These are phyloP conservation scores for Xestoiulus laeticollis DNA, from an alignment of 2,888 invertebrate species.

Conservation along the genomic window DNA sequence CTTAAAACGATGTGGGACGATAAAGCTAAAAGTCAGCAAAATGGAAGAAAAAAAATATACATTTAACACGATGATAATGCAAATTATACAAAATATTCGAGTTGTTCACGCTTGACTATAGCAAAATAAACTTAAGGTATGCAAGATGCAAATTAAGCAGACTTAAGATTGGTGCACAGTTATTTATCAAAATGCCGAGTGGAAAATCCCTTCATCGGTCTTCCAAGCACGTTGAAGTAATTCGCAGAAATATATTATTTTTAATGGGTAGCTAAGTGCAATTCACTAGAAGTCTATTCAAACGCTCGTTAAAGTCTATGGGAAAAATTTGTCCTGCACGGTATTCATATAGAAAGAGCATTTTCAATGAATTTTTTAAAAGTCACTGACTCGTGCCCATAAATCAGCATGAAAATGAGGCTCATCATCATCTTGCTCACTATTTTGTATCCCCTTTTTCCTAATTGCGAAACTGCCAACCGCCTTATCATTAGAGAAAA, in stretches of 20 bases:
- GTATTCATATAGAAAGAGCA: conserved; percentile 1
- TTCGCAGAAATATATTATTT: conserved; percentile 37
- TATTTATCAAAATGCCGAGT: not conserved
- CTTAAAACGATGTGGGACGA: not conserved
- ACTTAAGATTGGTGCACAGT: conserved; percentile 23
- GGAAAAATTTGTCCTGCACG: not conserved
- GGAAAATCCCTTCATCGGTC: conserved; percentile 21
- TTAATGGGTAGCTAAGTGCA: conserved; percentile 31
- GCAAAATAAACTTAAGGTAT: not conserved
- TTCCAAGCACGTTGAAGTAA: not conserved
- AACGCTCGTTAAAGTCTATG: conserved; percentile 8
- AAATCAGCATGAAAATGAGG: conserved; percentile 34
- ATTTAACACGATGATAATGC: not conserved
- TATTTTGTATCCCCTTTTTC: conserved; percentile 1
- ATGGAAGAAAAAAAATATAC: not conserved
- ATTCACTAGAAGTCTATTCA: conserved; percentile 24
- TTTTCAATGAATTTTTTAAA: conserved; percentile 29
- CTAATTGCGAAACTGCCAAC: conserved; percentile 7
- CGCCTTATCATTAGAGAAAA: conserved; percentile 36
- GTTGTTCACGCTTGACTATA: not conserved
- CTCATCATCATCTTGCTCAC: conserved; percentile 13
- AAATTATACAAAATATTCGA: not conserved
- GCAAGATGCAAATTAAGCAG: conserved; percentile 20
- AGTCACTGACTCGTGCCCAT: conserved; percentile 34
- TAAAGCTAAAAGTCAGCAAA: not conserved